Evolutionary conservation across 1,140 invertebrate genomes (phyloP).

Genomic region (Bombus cullumanus): DNA sequence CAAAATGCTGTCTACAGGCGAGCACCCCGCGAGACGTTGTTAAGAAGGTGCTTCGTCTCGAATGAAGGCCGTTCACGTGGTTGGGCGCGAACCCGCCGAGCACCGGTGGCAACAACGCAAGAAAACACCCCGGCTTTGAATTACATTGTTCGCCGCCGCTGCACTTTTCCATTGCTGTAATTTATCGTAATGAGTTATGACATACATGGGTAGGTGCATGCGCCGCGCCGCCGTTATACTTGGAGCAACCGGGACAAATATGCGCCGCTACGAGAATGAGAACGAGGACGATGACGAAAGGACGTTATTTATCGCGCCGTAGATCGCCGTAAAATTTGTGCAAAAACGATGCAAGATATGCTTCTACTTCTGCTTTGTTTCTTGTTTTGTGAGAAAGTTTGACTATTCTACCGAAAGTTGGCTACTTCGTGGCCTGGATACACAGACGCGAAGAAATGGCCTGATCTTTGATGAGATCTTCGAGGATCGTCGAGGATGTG

Average conservation of each 20-base stretch:
- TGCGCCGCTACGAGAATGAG: background rate
- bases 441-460: too few relatives aligned
- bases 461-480: background rate
- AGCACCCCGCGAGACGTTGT: conserved; percentile 32
- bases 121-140: background rate
- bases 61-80: conserved; percentile 1
- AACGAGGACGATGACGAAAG: background rate
- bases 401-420: background rate
- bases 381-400: background rate
- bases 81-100: background rate
- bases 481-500: background rate
- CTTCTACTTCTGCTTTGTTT: background rate
- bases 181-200: conserved; percentile 26
- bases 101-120: conserved; percentile 3
- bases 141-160: conserved; percentile 20
- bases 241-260: background rate
- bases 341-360: background rate
- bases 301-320: background rate
- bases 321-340: background rate
- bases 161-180: conserved; percentile 27
- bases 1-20: conserved; percentile 45
- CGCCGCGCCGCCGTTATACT: background rate
- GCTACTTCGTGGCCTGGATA: too few relatives aligned
- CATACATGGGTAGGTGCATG: too few relatives aligned
- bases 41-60: conserved; percentile 11